Percentiles rank a stretch among this genome's conserved stretches.
Evolutionary conservation across 2,888 invertebrate species (phyloP).

Genomic region (Polymixis lichenea): DNA sequence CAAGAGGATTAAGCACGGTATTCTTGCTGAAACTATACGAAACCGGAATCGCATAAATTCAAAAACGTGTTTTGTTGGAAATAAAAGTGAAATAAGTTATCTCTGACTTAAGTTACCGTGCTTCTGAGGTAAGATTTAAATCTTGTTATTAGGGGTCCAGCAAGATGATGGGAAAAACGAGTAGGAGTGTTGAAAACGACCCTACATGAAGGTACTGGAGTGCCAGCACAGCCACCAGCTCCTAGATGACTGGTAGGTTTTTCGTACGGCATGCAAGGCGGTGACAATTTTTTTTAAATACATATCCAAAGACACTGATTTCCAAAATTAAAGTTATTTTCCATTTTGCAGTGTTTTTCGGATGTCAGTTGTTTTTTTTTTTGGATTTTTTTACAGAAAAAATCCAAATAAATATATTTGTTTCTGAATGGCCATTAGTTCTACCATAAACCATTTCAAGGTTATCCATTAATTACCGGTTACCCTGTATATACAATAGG

Average conservation of each 20-base stretch:
- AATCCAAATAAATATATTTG: too few species aligned
- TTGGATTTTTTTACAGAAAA: too few species aligned
- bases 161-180: neutral
- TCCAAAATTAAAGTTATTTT: too few species aligned
- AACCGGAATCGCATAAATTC: slow-evolving; percentile 37
- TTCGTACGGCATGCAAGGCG: too few species aligned
- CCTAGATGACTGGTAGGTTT: neutral
- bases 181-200: neutral
- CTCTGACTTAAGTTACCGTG: slow-evolving; percentile 8
- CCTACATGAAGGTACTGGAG: neutral
- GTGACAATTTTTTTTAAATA: too few species aligned
- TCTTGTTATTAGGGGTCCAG: neutral
- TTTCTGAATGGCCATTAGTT: too few species aligned
- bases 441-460: too few species aligned
- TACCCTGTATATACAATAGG: too few species aligned
- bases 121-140: slow-evolving; percentile 29
- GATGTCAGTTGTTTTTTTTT: too few species aligned
- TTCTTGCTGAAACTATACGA: slow-evolving; percentile 39
- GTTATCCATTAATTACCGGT: too few species aligned
- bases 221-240: neutral
- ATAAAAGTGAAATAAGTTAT: slow-evolving; percentile 23
- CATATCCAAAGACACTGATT: too few species aligned
- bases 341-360: too few species aligned
- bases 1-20: slow-evolving; percentile 36
- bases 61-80: slow-evolving; percentile 27